Evolutionary conservation across 2,797 vertebrate genomes (phyloP), one percentile per base, ranked within the genome.

Genomic region (Enteromius radiatus): DNA sequence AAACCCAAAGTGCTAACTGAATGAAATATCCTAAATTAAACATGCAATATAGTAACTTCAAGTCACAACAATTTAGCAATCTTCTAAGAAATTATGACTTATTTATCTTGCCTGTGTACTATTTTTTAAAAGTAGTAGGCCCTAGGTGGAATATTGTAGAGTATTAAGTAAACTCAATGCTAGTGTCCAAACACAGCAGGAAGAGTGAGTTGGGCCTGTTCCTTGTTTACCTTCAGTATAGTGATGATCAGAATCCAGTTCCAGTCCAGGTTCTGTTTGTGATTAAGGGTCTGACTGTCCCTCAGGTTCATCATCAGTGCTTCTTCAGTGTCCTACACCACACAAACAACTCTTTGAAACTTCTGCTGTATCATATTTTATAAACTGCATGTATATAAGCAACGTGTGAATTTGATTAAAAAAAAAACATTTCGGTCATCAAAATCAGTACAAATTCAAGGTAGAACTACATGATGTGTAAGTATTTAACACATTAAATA

Each of bases 181-280:
- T 23, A n/a, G 1, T 11, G n/a, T 67, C 1, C 33, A 38, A 38
- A 49, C 45, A 31, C 49, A 19, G 26, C 7, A 43, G 12, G 12
- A 26, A 14, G 56, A 26, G 56, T 15, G 56, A 59, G n/a, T 23
- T 56, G n/a, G 52, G 54, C 54, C 54, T 23, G 54, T 28, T 61
- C 12, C 12, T 61, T 2, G 10, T 64, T 80, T 76, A 96, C 96
- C 95, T 96, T 96, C 85, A 97, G 90, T 92, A 97, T 96, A 84
- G 96, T 96, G 82, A 94, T 95, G 89, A 97, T 96, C 26, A 97
- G 93, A 91, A 96, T 94, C 96, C 96, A 97, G 85, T 96, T 96
- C 96, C 96, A 97, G 9, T 96, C 94, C 69, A 96, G 94, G 89
- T 96, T 96, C 63, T 96, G 94, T 85, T 96, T 96, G 90, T 97